Evolutionary conservation across 1,140 invertebrate genomes (phyloP).

Genomic region (Apis dorsata): DNA sequence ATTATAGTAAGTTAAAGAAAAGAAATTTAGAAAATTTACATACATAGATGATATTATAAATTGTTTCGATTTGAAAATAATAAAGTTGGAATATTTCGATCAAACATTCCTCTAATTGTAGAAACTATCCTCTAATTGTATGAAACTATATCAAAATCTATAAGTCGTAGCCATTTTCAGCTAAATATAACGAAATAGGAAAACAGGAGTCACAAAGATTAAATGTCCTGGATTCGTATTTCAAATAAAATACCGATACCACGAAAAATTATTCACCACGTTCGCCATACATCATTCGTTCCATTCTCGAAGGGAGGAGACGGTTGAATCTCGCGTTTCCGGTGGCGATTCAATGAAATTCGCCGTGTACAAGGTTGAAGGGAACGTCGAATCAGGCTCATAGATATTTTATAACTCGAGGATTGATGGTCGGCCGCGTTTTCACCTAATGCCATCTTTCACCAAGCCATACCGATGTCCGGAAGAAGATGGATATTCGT

Average conservation of each 20-base stretch:
- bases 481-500: constrained; percentile 72
- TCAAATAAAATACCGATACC: background rate
- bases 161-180: background rate
- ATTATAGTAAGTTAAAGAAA: too few species aligned
- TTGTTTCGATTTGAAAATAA: too few species aligned
- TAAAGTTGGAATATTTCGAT: too few species aligned
- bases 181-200: background rate
- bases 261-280: background rate
- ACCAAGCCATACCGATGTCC: constrained; percentile 53
- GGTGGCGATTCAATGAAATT: background rate
- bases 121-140: too few species aligned
- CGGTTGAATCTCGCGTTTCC: constrained; percentile 11
- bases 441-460: constrained; percentile 64
- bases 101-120: too few species aligned
- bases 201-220: background rate
- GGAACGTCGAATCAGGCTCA: constrained; percentile 37
- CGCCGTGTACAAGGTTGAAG: constrained; percentile 29
- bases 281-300: background rate
- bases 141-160: too few species aligned
- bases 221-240: background rate
- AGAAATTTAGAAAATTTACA: too few species aligned
- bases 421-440: constrained; percentile 69
- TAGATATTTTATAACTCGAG: constrained; percentile 65
- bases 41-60: too few species aligned
- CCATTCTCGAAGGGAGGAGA: background rate